A percentile compares a stretch with the other conserved stretches of the same genome.
These are phyloP conservation scores for Ips typographus DNA, from an alignment of 1,140 invertebrate genomes.

Conservation along the genomic window DNA sequence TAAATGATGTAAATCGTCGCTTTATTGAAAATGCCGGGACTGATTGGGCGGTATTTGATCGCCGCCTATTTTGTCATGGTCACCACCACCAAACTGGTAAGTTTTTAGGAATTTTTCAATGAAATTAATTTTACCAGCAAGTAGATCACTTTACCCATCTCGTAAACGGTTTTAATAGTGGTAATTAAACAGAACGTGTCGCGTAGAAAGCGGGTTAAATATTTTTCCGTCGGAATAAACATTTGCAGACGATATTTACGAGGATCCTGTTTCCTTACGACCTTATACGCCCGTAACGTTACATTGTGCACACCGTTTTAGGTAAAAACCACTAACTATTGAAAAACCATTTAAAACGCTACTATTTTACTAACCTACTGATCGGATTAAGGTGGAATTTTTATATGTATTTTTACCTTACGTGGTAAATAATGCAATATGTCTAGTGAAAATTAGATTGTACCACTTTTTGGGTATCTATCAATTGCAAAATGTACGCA, in stretches of 20 bases:
- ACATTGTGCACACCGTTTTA: slow-evolving; percentile 20
- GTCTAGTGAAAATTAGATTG: too few relatives aligned
- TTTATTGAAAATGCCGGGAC: slow-evolving; percentile 30
- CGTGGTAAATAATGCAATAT: background rate
- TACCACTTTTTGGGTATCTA: too few relatives aligned
- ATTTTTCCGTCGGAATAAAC: slow-evolving; percentile 23
- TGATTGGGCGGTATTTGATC: slow-evolving; percentile 28
- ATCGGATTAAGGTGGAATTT: slow-evolving; percentile 13
- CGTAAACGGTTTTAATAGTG: too few relatives aligned
- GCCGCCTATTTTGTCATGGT: slow-evolving; percentile 30
- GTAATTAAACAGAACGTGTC: slow-evolving; percentile 10
- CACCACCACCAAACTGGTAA: slow-evolving; percentile 20
- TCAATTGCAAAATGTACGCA: too few relatives aligned
- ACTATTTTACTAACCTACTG: slow-evolving; percentile 28
- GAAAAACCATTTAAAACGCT: slow-evolving; percentile 21
- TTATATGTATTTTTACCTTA: background rate
- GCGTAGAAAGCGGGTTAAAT: slow-evolving; percentile 18
- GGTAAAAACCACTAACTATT: slow-evolving; percentile 27
- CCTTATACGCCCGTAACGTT: slow-evolving; percentile 8
- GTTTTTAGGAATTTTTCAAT: background rate
- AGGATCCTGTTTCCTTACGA: slow-evolving; percentile 17
- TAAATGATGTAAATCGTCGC: slow-evolving; percentile 29
- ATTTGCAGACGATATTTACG: slow-evolving; percentile 22
- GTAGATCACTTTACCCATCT: too few relatives aligned
- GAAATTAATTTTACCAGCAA: too few relatives aligned